Conservation (phyloP, 2,113 vertebrate genomes). For the Grallaria varia region DNA sequence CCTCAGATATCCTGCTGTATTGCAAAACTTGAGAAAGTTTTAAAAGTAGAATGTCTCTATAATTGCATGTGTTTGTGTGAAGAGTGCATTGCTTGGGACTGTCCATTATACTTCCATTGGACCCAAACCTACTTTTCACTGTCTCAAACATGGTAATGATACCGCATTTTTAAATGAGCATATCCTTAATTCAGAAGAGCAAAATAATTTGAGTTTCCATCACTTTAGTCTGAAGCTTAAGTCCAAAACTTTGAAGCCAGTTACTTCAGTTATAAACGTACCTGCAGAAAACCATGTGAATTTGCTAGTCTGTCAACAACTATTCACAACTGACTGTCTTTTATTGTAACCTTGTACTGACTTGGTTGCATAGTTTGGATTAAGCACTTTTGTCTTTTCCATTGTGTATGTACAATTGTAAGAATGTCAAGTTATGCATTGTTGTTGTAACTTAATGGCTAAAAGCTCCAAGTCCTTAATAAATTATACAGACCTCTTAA, state of each 20-base stretch:
- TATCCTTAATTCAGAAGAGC: not conserved
- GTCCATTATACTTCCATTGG: not conserved
- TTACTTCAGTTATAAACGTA: not conserved
- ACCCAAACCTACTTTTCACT: conserved; percentile 7
- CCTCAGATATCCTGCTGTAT: conserved; percentile 39
- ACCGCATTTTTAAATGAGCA: not conserved
- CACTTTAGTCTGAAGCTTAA: conserved; percentile 3
- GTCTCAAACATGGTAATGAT: not conserved
- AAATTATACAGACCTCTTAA: conserved; percentile 35
- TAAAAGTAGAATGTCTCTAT: conserved; percentile 46
- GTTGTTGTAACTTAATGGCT: conserved; percentile 57
- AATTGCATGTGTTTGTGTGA: conserved; percentile 61
- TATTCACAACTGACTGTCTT: not conserved
- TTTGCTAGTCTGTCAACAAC: not conserved
- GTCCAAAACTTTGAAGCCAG: conserved; percentile 14
- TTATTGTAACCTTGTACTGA: not conserved
- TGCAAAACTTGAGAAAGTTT: conserved; percentile 39
- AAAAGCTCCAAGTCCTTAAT: conserved; percentile 21
- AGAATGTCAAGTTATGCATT: conserved; percentile 41
- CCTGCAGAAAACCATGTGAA: not conserved
- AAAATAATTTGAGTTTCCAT: not conserved
- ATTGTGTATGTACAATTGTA: conserved; percentile 45
- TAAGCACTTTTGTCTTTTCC: conserved; percentile 36
- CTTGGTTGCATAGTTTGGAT: conserved; percentile 26
- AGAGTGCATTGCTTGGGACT: conserved; percentile 42